These are phyloP conservation scores for Oscheius myriophilus DNA, from an alignment of 2,888 invertebrate genomes.

Conservation along the genomic window DNA sequence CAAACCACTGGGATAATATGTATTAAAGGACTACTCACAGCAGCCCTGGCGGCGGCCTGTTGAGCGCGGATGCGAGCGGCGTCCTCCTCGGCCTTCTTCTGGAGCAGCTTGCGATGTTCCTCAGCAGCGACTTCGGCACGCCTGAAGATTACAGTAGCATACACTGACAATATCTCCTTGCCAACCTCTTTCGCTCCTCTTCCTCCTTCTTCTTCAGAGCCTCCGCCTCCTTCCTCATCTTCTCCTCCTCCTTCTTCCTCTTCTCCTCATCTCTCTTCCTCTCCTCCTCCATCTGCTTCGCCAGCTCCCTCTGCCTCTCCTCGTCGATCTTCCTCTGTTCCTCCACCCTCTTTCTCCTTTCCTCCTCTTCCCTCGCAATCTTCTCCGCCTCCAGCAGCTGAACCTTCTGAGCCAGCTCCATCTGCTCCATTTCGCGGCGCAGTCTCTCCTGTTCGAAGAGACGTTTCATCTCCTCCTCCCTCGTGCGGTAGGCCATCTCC, in stretches of 20 bases:
- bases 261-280: slow-evolving; percentile 28
- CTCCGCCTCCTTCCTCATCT: slow-evolving; percentile 28
- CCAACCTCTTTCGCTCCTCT: slow-evolving; percentile 4
- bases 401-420: slow-evolving; percentile 27
- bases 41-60: neutral
- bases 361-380: neutral
- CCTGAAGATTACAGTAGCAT: neutral
- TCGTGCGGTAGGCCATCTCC: neutral
- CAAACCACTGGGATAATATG: no score
- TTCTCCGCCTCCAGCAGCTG: neutral
- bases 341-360: neutral
- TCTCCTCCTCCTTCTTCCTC: slow-evolving; percentile 4
- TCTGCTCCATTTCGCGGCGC: slow-evolving; percentile 31
- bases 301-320: neutral
- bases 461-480: neutral
- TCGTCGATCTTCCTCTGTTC: neutral
- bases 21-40: neutral
- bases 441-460: slow-evolving; percentile 1
- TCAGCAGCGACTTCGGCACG: slow-evolving; percentile 31
- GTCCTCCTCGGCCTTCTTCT: slow-evolving; percentile 24
- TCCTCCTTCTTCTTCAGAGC: slow-evolving; percentile 14
- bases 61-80: slow-evolving; percentile 10
- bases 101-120: slow-evolving; percentile 12
- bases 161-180: neutral
- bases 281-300: slow-evolving; percentile 15